A percentile compares a stretch with the other conserved stretches of the same genome.
Conservation (phyloP, 1,140 invertebrate species). For the Drosophila pectinifera region DNA sequence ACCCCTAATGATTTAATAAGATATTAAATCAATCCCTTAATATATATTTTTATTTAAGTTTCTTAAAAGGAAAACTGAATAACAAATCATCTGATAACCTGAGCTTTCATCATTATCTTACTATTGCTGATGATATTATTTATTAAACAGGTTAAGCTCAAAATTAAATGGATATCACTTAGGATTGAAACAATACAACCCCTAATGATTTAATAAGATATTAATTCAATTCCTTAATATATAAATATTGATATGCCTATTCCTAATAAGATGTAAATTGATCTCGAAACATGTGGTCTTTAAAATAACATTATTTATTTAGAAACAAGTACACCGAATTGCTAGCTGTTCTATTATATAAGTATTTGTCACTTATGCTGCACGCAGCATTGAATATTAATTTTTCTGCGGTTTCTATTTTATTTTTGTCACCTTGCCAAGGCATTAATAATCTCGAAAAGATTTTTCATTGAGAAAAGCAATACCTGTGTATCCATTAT, state of each 20-base stretch:
- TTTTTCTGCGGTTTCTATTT: slow-evolving; percentile 59
- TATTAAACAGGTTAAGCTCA: too few relatives aligned
- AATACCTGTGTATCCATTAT: slow-evolving; percentile 23
- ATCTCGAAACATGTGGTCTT: neutral
- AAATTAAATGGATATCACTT: too few relatives aligned
- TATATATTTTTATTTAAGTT: too few relatives aligned
- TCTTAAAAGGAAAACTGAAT: neutral
- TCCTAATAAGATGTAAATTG: neutral
- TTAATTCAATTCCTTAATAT: neutral
- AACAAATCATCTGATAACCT: neutral
- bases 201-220: too few relatives aligned
- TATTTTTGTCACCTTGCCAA: slow-evolving; percentile 66
- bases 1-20: too few relatives aligned
- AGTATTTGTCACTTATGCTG: slow-evolving; percentile 43
- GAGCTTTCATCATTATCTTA: too few relatives aligned
- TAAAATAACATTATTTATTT: slow-evolving; percentile 16
- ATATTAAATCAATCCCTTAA: neutral
- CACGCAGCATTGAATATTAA: slow-evolving; percentile 74
- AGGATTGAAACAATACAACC: too few relatives aligned
- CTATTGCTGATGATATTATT: too few relatives aligned
- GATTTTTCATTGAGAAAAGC: slow-evolving; percentile 56
- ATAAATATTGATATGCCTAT: neutral
- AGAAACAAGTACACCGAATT: slow-evolving; percentile 3
- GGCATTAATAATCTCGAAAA: slow-evolving; percentile 44
- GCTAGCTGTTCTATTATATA: slow-evolving; percentile 55